These are phyloP conservation scores for Dynastes maya DNA, from an alignment of 2,888 invertebrate species.

Conservation along the genomic window DNA sequence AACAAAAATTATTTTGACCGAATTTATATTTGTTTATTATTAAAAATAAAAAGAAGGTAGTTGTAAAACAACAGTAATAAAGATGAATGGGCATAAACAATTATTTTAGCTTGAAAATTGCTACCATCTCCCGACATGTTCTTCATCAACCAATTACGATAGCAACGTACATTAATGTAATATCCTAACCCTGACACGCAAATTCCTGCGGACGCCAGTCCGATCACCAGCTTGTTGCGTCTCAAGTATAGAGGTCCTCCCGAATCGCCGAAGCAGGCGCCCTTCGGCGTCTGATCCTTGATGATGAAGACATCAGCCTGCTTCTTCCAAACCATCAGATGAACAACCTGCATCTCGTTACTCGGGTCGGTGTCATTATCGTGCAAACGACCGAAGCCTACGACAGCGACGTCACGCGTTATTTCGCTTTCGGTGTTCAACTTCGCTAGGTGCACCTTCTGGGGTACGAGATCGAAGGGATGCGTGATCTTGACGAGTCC, in stretches of 20 bases:
- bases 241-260: not conserved
- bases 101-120: not conserved
- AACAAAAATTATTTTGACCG: no score
- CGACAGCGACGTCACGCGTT: not conserved
- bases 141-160: not conserved
- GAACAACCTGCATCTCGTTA: not conserved
- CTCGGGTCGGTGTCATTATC: not conserved
- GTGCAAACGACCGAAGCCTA: not conserved
- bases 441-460: not conserved
- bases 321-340: not conserved
- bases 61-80: not conserved
- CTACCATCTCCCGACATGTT: not conserved
- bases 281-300: not conserved
- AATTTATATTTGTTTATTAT: no score
- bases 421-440: not conserved
- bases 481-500: not conserved
- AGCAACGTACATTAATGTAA: not conserved
- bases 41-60: no score
- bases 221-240: not conserved
- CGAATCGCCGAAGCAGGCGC: slow-evolving; percentile 3
- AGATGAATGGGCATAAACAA: not conserved
- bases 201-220: not conserved
- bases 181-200: not conserved
- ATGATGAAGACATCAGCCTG: not conserved
- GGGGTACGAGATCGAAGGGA: not conserved